Evolutionary conservation across 2,888 invertebrate genomes (phyloP).

Genomic region (Mesorhabditis belari): DNA sequence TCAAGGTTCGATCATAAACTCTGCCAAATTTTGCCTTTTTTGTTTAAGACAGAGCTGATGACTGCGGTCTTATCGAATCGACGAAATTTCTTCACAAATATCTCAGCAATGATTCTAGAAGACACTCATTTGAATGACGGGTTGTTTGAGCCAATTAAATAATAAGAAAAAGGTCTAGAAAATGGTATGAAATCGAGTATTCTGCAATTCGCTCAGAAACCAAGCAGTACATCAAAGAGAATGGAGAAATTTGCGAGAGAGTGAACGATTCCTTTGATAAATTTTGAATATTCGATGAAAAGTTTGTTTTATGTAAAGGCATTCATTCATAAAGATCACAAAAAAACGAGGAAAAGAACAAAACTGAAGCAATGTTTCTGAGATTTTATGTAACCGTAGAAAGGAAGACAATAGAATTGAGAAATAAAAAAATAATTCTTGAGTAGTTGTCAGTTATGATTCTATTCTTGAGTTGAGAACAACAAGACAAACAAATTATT

Average conservation of each 20-base stretch:
- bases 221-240: not conserved
- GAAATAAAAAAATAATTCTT: no score
- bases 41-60: constrained; percentile 42
- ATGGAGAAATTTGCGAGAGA: not conserved
- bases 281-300: no score
- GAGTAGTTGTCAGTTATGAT: no score
- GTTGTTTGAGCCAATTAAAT: constrained; percentile 7
- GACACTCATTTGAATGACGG: constrained; percentile 25
- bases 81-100: constrained; percentile 30
- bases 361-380: no score
- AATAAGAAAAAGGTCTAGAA: constrained; percentile 7
- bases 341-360: no score
- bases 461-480: no score
- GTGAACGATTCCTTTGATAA: no score
- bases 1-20: not conserved
- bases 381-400: no score
- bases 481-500: no score
- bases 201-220: constrained; percentile 16
- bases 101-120: constrained; percentile 38
- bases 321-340: no score
- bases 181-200: constrained; percentile 30
- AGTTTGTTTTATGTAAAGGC: no score
- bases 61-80: constrained; percentile 25
- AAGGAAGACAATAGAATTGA: no score
- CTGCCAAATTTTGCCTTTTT: not conserved